phyloP scores from a whole-genome alignment of 2,888 invertebrate genomes.

The Limnephilus lunatus region DNA sequence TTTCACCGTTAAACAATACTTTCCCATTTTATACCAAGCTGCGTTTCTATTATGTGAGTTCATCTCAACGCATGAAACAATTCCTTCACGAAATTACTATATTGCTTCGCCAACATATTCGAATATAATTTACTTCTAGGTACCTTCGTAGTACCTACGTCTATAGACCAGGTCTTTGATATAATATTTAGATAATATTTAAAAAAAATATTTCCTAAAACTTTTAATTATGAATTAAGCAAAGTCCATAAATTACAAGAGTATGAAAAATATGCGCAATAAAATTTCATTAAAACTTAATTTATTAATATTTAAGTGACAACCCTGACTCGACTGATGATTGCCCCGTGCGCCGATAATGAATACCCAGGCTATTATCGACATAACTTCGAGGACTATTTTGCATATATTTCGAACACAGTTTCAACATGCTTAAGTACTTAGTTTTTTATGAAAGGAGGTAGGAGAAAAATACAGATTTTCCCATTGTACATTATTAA shows the following conservation, averaged over 20 bases:
- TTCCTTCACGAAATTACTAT: too few species aligned
- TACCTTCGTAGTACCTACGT: too few species aligned
- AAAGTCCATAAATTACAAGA: too few species aligned
- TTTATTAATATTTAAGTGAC: background rate
- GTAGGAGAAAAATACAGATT: background rate
- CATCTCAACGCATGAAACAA: too few species aligned
- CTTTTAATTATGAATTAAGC: too few species aligned
- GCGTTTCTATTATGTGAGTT: too few species aligned
- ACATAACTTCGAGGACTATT: background rate
- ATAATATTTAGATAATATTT: too few species aligned
- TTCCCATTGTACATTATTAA: background rate
- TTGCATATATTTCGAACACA: background rate
- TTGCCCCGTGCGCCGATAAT: constrained; percentile 47
- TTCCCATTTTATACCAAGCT: background rate
- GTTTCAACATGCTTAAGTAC: background rate
- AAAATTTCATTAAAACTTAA: background rate
- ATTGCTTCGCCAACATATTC: too few species aligned
- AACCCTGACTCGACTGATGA: constrained; percentile 35
- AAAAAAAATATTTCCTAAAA: too few species aligned
- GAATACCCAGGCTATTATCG: constrained; percentile 47
- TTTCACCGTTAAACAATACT: background rate
- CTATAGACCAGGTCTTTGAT: too few species aligned
- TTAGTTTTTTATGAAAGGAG: background rate
- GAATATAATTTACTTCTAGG: too few species aligned
- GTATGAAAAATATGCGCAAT: too few species aligned